Percentiles rank a stretch among this genome's conserved stretches.
Evolutionary conservation across 2,797 vertebrate species (phyloP).

Genomic region (Lacerta viridis): DNA sequence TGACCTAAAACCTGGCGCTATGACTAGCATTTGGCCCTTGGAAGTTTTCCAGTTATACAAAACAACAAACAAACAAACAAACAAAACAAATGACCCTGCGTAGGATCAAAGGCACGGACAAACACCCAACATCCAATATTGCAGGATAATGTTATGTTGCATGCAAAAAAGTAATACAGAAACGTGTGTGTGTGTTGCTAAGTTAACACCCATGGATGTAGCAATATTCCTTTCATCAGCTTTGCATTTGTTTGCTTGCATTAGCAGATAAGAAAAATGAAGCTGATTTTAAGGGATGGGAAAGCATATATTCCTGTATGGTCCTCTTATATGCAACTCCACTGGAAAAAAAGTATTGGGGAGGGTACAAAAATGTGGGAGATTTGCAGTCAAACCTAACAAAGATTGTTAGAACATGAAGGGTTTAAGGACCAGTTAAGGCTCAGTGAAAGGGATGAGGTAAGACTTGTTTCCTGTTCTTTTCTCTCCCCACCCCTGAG

Average conservation of each 20-base stretch:
- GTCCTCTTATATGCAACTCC: background rate
- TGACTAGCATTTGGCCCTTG: constrained; percentile 29
- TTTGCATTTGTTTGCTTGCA: background rate
- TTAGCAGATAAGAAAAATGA: background rate
- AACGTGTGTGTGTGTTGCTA: too few relatives aligned
- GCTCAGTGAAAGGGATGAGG: too few relatives aligned
- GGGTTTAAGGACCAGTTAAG: too few relatives aligned
- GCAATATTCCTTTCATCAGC: background rate
- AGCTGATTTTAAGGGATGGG: too few relatives aligned
- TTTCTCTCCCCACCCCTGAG: fast-evolving
- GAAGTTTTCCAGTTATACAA: constrained; percentile 16
- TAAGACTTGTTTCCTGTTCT: too few relatives aligned
- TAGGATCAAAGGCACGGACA: background rate
- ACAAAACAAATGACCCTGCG: constrained; percentile 11
- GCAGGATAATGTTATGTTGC: too few relatives aligned
- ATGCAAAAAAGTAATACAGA: too few relatives aligned
- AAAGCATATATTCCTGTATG: constrained; percentile 32
- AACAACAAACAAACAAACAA: background rate
- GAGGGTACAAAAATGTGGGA: too few relatives aligned
- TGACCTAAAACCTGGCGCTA: background rate
- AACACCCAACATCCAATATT: constrained; percentile 12
- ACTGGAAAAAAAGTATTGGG: background rate
- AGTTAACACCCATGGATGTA: background rate
- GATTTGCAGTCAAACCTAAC: too few relatives aligned
- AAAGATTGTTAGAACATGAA: too few relatives aligned